Evolutionary conservation across 2,888 invertebrate genomes (phyloP).

Genomic region (Erebia epiphron): DNA sequence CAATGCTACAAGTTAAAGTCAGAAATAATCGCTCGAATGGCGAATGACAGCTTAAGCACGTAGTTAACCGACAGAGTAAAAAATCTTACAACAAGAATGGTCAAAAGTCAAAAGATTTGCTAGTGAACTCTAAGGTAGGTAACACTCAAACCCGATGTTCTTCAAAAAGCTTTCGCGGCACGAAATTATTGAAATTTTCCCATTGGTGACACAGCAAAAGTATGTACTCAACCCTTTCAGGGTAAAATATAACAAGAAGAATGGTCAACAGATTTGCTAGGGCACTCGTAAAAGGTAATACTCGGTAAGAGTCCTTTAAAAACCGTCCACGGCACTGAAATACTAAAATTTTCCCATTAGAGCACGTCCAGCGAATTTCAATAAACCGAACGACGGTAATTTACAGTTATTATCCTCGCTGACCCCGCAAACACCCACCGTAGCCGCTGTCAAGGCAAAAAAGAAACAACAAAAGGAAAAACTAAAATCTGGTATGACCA

Average conservation of each 20-base stretch:
- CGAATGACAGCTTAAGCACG: too few relatives aligned
- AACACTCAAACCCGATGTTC: not conserved
- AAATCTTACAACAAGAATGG: too few relatives aligned
- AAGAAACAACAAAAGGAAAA: constrained; percentile 55
- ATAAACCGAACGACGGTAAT: constrained; percentile 79
- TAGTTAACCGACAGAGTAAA: too few relatives aligned
- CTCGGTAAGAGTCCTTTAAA: constrained; percentile 15
- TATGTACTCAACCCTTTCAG: too few relatives aligned
- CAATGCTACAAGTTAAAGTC: too few relatives aligned
- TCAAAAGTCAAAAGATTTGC: constrained; percentile 5
- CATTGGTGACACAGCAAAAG: too few relatives aligned
- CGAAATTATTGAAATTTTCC: too few relatives aligned
- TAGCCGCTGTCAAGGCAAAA: constrained; percentile 70
- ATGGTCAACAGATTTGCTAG: constrained; percentile 5
- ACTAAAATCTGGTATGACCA: constrained; percentile 76
- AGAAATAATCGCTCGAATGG: too few relatives aligned
- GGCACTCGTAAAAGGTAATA: not conserved
- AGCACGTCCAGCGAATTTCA: constrained; percentile 73
- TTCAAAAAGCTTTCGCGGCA: too few relatives aligned
- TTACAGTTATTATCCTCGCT: constrained; percentile 81
- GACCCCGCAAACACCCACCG: constrained; percentile 82
- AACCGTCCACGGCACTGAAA: constrained; percentile 31
- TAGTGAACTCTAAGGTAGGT: not conserved
- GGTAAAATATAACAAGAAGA: not conserved
- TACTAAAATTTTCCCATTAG: constrained; percentile 67